Percentiles rank a stretch among this genome's conserved stretches.
phyloP scores from a whole-genome alignment of 1,140 invertebrate genomes.

The Cardiocondyla obscurior region DNA sequence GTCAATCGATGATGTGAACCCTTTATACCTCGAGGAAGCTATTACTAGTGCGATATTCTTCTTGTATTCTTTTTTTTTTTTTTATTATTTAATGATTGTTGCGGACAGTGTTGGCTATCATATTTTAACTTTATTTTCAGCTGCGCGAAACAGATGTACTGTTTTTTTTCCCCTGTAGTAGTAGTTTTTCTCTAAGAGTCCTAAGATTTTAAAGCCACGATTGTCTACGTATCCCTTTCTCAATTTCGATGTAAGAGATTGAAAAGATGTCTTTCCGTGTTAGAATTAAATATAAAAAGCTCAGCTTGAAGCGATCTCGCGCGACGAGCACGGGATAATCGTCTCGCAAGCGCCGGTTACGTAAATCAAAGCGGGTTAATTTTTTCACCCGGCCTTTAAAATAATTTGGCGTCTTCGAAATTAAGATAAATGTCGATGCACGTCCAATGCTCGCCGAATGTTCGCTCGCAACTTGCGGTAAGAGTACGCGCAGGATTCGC shows the following conservation, averaged over 20 bases:
- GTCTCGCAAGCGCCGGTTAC: neutral
- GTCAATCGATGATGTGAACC: neutral
- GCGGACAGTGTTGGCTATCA: no score
- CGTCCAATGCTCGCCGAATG: neutral
- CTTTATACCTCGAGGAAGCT: neutral
- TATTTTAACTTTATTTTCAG: no score
- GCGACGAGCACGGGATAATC: neutral
- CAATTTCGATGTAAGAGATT: neutral
- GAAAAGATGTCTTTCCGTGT: neutral
- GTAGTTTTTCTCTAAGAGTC: no score
- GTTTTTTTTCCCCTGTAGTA: no score
- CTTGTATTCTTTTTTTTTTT: no score
- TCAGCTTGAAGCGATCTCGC: neutral
- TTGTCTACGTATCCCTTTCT: no score
- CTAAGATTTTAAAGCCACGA: no score
- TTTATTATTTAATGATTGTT: no score
- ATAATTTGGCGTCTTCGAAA: neutral
- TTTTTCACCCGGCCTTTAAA: conserved; percentile 37
- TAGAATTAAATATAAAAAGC: neutral
- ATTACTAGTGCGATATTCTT: no score
- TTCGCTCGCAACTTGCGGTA: neutral
- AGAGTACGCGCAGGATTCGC: conserved; percentile 9
- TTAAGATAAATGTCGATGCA: conserved; percentile 33
- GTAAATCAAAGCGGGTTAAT: conserved; percentile 39
- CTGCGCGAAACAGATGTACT: no score